Base-by-base conservation (phyloP, 2,888 invertebrate species). In the Mesorhabditis belari region DNA sequence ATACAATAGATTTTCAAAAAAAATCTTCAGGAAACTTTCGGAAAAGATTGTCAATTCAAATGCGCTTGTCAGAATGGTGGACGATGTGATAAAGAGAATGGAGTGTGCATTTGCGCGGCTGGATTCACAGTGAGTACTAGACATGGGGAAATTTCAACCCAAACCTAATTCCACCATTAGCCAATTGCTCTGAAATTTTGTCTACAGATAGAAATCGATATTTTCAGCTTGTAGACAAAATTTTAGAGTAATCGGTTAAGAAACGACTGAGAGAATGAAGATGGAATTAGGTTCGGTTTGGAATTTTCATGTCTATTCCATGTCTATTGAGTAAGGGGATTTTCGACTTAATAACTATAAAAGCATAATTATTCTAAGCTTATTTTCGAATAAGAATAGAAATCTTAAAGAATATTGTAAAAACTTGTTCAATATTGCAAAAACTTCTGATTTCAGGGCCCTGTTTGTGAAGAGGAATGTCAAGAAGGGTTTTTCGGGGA, bases 81-180 rank as follows among this genome's bases (percentile, higher is more conserved):
- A n/a, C 63, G 67, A 23, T 84, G 85, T 71, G 81, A 83, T 51
- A 80, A 82, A 19, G 71, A 68, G 9, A 83, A 82, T 55, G 85
- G 85, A 19, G 81, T 83, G 56, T 85, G 85, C 71, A 73, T 79
- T 5, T 85, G 85, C 73, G 71, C 72, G n/a, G 74, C 82, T 3
- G 85, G 85, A 3, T 84, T 64, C 49, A 62, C 58, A 28, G 67
- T 67, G 35, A 56, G 61, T 60, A 29, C n/a, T 19, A 44, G n/a
- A n/a, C n/a, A n/a, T n/a, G n/a, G n/a, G n/a, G n/a, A n/a, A n/a
- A n/a, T n/a, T n/a, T n/a, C n/a, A n/a, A n/a, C n/a, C n/a, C n/a
- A n/a, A n/a, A n/a, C n/a, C n/a, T n/a, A n/a, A n/a, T n/a, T n/a
- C n/a, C n/a, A n/a, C n/a, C n/a, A n/a, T n/a, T n/a, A n/a, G n/a